These are phyloP conservation scores for Ectropis grisescens DNA, from an alignment of 1,140 invertebrate species.

Conservation along the genomic window DNA sequence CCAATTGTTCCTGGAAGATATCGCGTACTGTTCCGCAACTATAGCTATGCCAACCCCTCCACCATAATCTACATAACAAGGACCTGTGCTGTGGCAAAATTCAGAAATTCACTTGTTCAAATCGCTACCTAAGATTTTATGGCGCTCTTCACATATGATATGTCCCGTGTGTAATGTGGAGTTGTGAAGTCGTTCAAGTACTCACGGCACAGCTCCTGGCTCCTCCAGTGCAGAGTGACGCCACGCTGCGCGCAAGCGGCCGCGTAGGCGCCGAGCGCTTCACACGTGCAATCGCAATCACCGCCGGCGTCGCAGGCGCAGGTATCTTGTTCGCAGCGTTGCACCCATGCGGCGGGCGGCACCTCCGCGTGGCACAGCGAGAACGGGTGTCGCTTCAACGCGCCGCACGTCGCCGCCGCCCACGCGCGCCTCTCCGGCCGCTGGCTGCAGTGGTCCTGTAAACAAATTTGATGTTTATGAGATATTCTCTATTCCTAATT, in stretches of 20 bases:
- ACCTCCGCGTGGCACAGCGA: slow-evolving; percentile 85
- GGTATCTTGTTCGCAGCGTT: slow-evolving; percentile 83
- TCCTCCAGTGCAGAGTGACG: slow-evolving; percentile 83
- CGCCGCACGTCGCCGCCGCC: slow-evolving; percentile 81
- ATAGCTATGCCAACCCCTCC: too few species aligned
- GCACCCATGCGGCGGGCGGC: slow-evolving; percentile 75
- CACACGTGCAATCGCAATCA: slow-evolving; percentile 92
- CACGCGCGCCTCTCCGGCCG: slow-evolving; percentile 83
- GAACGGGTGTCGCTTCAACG: slow-evolving; percentile 82
- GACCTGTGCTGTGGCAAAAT: too few species aligned
- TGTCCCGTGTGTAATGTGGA: too few species aligned
- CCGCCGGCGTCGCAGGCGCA: slow-evolving; percentile 91
- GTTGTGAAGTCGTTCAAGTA: too few species aligned
- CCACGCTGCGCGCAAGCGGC: slow-evolving; percentile 82
- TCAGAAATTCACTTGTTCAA: too few species aligned
- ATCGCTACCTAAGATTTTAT: too few species aligned
- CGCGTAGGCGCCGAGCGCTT: slow-evolving; percentile 87
- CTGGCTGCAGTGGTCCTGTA: slow-evolving; percentile 79
- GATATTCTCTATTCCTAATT: too few species aligned
- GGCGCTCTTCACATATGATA: too few species aligned
- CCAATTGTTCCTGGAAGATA: too few species aligned
- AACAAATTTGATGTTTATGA: too few species aligned
- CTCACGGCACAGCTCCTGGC: slow-evolving; percentile 86
- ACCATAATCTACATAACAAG: too few species aligned
- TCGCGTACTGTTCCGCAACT: too few species aligned